These are phyloP conservation scores for Lethenteron reissneri DNA, from an alignment of 2,113 vertebrate genomes.

Conservation along the genomic window DNA sequence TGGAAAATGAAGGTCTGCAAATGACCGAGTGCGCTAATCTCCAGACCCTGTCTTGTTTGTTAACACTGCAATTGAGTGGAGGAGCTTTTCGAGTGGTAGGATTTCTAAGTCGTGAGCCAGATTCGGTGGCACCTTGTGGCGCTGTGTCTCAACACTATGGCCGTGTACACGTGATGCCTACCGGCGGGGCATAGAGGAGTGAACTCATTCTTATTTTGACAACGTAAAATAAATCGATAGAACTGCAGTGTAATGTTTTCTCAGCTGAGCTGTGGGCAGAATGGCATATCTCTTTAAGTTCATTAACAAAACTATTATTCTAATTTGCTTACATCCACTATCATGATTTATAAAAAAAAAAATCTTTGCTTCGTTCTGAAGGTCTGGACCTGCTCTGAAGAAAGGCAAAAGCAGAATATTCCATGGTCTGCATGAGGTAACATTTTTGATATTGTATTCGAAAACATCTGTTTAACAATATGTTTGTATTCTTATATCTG, in stretches of 20 bases:
- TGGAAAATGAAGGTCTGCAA: too few relatives aligned
- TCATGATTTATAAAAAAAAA: too few relatives aligned
- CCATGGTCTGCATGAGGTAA: conserved; percentile 70
- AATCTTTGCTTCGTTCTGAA: conserved; percentile 17
- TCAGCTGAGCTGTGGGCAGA: neutral
- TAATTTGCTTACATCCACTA: neutral
- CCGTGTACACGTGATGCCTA: too few relatives aligned
- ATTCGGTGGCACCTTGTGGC: too few relatives aligned
- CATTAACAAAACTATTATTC: neutral
- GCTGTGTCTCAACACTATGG: too few relatives aligned
- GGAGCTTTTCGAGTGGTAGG: too few relatives aligned
- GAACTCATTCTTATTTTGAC: neutral
- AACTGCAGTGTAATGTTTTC: neutral
- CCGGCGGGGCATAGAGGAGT: neutral
- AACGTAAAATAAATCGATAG: neutral
- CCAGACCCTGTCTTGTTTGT: too few relatives aligned
- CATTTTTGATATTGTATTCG: neutral
- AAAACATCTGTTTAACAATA: neutral
- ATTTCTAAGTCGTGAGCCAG: too few relatives aligned
- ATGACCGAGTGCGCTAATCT: too few relatives aligned
- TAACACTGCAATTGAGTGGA: too few relatives aligned
- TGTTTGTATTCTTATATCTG: neutral
- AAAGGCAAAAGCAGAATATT: conserved; percentile 64
- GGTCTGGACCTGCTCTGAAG: conserved; percentile 62
- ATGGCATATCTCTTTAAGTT: neutral